Evolutionary conservation across 2,797 vertebrate species (phyloP).

Genomic region (Oceanodroma leucorhoa): DNA sequence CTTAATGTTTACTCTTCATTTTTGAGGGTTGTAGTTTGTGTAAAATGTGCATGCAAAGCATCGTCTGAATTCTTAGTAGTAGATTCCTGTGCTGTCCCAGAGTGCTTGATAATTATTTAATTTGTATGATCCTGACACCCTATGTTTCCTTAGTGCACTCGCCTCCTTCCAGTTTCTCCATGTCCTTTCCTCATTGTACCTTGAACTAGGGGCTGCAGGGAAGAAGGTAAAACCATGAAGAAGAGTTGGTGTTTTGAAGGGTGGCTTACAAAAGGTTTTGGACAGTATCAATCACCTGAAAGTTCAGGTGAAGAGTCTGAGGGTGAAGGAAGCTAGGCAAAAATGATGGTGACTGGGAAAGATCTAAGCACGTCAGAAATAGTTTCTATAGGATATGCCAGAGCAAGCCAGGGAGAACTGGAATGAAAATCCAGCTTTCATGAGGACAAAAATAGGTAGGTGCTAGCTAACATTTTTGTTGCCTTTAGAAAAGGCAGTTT

Average conservation of each 20-base stretch:
- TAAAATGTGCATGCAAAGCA: background rate
- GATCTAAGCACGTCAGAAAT: background rate
- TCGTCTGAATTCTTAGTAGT: background rate
- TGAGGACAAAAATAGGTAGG: rapidly evolving
- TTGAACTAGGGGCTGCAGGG: background rate
- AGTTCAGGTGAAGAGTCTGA: background rate
- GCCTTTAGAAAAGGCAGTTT: background rate
- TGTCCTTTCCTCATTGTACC: background rate
- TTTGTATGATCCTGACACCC: background rate
- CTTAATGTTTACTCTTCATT: background rate
- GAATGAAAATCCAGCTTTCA: background rate
- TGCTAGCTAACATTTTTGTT: background rate
- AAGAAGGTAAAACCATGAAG: background rate
- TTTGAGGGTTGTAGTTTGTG: background rate
- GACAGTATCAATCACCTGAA: rapidly evolving
- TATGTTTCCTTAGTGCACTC: background rate
- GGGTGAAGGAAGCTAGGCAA: background rate
- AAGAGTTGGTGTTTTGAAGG: background rate
- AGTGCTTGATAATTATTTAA: background rate
- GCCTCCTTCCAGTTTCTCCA: background rate
- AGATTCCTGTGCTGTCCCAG: background rate
- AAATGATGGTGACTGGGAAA: background rate
- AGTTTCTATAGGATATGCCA: background rate
- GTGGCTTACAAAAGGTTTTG: background rate
- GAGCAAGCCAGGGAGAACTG: background rate